Conservation (phyloP, 1,140 invertebrate genomes). For the Zaprionus camerounensis region DNA sequence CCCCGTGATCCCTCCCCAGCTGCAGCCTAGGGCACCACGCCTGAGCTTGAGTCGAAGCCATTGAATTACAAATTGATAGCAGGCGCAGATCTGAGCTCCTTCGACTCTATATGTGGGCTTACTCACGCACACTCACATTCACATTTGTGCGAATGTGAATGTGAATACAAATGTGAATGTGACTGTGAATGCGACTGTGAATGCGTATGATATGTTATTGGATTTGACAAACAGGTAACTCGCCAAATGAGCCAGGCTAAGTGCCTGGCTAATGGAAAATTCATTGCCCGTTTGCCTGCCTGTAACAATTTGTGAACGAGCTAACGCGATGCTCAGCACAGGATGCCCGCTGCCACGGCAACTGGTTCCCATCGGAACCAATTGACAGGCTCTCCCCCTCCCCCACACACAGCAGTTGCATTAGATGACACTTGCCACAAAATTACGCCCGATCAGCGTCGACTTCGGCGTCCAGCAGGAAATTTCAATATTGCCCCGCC, state of each 20-base stretch:
- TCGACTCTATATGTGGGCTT: conserved; percentile 7
- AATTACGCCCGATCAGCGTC: background rate
- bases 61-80: conserved; percentile 45
- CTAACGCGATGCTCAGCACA: conserved; percentile 35
- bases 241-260: conserved; percentile 6
- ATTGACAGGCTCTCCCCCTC: background rate
- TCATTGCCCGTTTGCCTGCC: conserved; percentile 17
- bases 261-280: conserved; percentile 26
- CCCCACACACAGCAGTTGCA: background rate
- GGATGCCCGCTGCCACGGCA: conserved; percentile 3
- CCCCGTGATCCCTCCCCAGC: background rate
- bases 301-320: conserved; percentile 35
- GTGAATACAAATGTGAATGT: background rate
- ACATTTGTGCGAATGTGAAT: background rate
- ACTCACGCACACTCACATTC: background rate
- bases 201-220: conserved; percentile 16
- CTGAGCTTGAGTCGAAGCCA: conserved; percentile 19
- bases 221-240: conserved; percentile 13
- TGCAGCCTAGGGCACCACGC: background rate
- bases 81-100: conserved; percentile 7
- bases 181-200: background rate
- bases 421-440: background rate
- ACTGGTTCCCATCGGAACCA: conserved; percentile 18
- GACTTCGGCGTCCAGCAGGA: background rate
- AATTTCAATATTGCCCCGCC: conserved; percentile 2